Evolutionary conservation across 2,113 vertebrate species (phyloP).

Genomic region (Channa maculata): DNA sequence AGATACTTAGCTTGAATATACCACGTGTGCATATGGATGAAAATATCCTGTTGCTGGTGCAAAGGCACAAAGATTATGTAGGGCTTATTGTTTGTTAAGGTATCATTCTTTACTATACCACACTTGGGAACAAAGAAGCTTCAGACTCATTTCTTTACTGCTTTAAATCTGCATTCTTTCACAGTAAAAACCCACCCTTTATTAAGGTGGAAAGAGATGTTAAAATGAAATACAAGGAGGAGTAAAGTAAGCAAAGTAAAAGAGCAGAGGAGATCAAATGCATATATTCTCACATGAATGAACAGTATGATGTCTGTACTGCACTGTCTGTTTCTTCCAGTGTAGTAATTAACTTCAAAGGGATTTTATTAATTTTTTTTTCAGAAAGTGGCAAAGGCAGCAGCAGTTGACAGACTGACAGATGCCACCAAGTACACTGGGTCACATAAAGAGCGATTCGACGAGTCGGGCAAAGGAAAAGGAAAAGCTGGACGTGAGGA

Average conservation of each 20-base stretch:
- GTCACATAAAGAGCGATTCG: conserved; percentile 90
- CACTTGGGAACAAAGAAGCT: too few relatives aligned
- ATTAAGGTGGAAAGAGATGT: too few relatives aligned
- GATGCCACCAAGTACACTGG: conserved; percentile 88
- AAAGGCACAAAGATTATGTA: too few relatives aligned
- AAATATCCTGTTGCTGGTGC: too few relatives aligned
- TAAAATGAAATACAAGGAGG: background rate
- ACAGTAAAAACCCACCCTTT: background rate
- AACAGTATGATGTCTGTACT: background rate
- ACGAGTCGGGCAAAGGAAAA: conserved; percentile 88
- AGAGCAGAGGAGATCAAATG: background rate
- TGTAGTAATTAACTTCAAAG: background rate
- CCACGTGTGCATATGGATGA: too few relatives aligned
- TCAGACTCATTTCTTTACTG: too few relatives aligned
- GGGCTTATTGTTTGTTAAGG: too few relatives aligned
- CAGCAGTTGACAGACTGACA: conserved; percentile 86
- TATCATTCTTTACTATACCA: too few relatives aligned
- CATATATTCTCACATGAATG: background rate
- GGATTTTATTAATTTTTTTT: background rate
- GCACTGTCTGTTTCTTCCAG: background rate
- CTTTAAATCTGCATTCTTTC: background rate
- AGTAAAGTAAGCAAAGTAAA: background rate
- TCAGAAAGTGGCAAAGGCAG: conserved; percentile 85
- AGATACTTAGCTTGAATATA: too few relatives aligned
- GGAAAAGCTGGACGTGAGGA: conserved; percentile 85